Evolutionary conservation across 2,113 vertebrate genomes (phyloP).

Genomic region (Osmerus eperlanus): DNA sequence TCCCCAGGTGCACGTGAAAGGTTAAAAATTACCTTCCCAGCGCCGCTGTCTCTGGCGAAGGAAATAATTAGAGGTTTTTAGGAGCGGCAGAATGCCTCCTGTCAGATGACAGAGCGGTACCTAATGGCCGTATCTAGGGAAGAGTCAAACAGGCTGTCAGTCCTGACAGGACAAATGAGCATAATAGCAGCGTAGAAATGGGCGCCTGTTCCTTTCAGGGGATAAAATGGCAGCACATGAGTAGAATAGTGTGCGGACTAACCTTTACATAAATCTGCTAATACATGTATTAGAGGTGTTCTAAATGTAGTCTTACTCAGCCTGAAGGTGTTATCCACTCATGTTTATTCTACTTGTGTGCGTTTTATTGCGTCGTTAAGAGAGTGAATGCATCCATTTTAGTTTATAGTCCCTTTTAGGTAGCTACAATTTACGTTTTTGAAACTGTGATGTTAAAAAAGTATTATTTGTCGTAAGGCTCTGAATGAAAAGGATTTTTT

Average conservation of each 20-base stretch:
- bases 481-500: no score
- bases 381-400: background rate
- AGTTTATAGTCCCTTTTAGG: background rate
- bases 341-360: conserved; percentile 7
- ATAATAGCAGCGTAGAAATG: conserved; percentile 95
- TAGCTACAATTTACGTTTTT: background rate
- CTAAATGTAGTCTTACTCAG: conserved; percentile 32
- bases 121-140: conserved; percentile 98
- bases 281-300: conserved; percentile 67
- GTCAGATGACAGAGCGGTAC: conserved; percentile 95
- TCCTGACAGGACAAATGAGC: conserved; percentile 96
- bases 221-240: conserved; percentile 89
- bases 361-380: background rate
- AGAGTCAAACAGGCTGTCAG: conserved; percentile 97
- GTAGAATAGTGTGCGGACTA: conserved; percentile 91
- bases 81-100: conserved; percentile 91
- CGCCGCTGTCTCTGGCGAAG: conserved; percentile 90
- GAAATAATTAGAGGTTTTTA: conserved; percentile 99
- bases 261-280: conserved; percentile 91
- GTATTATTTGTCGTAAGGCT: no score
- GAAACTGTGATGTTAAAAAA: no score
- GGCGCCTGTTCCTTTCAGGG: conserved; percentile 70
- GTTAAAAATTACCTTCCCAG: conserved; percentile 99
- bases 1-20: conserved; percentile 99
- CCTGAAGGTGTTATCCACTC: conserved; percentile 4